Evolutionary conservation across 1,140 invertebrate species (phyloP).

Genomic region (Centruroides sculpturatus): DNA sequence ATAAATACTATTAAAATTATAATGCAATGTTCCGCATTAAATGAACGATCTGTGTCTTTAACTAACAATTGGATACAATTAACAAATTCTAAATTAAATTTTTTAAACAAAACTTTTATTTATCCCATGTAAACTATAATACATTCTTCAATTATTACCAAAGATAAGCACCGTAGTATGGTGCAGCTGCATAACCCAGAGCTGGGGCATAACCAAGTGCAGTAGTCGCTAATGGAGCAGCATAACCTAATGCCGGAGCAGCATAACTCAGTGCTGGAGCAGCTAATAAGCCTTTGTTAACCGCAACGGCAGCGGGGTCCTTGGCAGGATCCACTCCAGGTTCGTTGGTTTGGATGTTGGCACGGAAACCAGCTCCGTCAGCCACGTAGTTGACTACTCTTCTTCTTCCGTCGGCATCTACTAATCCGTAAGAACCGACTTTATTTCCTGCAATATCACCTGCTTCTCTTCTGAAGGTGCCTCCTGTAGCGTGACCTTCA

Average conservation of each 20-base stretch:
- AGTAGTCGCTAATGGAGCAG: constrained; percentile 3
- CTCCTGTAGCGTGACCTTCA: constrained; percentile 17
- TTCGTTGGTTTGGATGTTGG: constrained; percentile 14
- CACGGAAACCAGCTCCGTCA: constrained; percentile 19
- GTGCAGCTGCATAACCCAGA: constrained; percentile 8
- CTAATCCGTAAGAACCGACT: constrained; percentile 21
- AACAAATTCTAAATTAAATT: too few species aligned
- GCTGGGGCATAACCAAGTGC: constrained; percentile 21
- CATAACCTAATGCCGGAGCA: constrained; percentile 18
- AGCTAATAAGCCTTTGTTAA: constrained; percentile 14
- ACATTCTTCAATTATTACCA: too few species aligned
- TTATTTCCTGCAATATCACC: constrained; percentile 11
- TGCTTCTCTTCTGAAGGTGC: constrained; percentile 16
- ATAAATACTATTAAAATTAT: too few species aligned
- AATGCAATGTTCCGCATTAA: too few species aligned
- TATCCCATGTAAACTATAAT: too few species aligned
- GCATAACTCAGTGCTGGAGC: not conserved
- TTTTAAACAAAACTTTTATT: too few species aligned
- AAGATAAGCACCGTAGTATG: too few species aligned
- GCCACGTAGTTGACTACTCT: constrained; percentile 23
- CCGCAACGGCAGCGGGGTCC: constrained; percentile 9
- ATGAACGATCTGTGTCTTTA: too few species aligned
- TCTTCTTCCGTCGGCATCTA: constrained; percentile 20
- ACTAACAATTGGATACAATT: too few species aligned
- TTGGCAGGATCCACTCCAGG: constrained; percentile 10